Percentiles rank a stretch among this genome's conserved stretches.
phyloP scores from a whole-genome alignment of 2,797 vertebrate species.

The Ibycter americanus region DNA sequence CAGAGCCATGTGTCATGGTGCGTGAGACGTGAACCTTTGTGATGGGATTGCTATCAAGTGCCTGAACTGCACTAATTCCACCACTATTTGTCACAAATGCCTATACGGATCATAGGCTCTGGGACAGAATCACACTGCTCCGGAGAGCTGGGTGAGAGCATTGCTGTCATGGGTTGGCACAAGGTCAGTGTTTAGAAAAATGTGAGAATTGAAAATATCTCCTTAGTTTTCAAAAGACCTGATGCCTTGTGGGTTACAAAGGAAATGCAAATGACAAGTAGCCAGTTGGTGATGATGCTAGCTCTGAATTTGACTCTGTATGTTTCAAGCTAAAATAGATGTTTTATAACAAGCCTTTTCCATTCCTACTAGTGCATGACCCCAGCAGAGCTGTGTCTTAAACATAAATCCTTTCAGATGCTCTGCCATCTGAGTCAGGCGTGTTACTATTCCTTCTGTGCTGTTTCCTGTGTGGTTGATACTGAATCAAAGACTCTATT shows the following conservation, averaged over 20 bases:
- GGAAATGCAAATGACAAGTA: background rate
- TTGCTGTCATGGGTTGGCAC: background rate
- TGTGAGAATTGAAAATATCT: background rate
- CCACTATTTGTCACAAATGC: background rate
- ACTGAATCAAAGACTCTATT: slow-evolving; percentile 71
- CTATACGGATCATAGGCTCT: background rate
- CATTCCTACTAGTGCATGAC: background rate
- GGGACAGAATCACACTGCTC: background rate
- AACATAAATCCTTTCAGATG: slow-evolving; percentile 37
- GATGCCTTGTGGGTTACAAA: background rate
- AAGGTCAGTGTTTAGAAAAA: background rate
- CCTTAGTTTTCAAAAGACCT: background rate
- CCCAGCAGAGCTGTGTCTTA: background rate
- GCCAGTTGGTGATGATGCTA: background rate
- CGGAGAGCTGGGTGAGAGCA: rapidly evolving
- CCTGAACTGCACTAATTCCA: background rate
- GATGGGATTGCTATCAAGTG: background rate
- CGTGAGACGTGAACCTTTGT: background rate
- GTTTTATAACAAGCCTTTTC: slow-evolving; percentile 7
- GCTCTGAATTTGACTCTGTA: background rate
- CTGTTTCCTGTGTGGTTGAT: slow-evolving; percentile 62
- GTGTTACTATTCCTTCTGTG: slow-evolving; percentile 44
- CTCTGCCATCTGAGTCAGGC: slow-evolving; percentile 61
- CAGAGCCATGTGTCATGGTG: background rate
- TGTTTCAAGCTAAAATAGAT: background rate